phyloP scores from a whole-genome alignment of 1,140 invertebrate genomes.

The Melanaphis sacchari region DNA sequence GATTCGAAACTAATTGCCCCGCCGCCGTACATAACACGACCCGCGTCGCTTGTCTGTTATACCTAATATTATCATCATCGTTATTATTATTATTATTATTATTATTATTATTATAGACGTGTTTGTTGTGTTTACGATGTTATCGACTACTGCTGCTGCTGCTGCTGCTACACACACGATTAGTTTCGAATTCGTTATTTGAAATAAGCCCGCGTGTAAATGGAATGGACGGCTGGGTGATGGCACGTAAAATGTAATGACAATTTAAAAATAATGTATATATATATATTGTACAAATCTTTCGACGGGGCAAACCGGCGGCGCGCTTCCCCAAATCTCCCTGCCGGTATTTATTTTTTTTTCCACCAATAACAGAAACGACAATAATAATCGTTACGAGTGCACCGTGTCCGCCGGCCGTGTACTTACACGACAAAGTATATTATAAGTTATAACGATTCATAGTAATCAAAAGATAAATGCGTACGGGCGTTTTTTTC shows the following conservation, averaged over 20 bases:
- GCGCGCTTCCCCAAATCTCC: background rate
- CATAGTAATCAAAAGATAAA: background rate
- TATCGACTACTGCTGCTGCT: background rate
- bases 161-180: background rate
- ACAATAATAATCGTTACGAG: background rate
- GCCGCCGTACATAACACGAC: background rate
- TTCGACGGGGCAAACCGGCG: background rate
- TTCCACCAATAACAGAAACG: background rate
- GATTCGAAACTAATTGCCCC: slow-evolving; percentile 36
- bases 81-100: background rate
- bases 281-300: background rate
- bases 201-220: background rate
- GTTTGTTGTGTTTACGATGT: slow-evolving; percentile 12
- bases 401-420: background rate
- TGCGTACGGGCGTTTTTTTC: background rate
- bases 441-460: background rate
- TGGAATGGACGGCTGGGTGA: background rate
- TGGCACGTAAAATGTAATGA: too few species aligned
- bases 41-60: background rate
- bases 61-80: too few species aligned
- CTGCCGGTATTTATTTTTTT: background rate
- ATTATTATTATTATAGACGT: slow-evolving; percentile 12
- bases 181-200: background rate
- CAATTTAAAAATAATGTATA: too few species aligned
- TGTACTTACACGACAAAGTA: too few species aligned